Conservation (phyloP, 2,113 vertebrate genomes). For the Apaloderma vittatum region DNA sequence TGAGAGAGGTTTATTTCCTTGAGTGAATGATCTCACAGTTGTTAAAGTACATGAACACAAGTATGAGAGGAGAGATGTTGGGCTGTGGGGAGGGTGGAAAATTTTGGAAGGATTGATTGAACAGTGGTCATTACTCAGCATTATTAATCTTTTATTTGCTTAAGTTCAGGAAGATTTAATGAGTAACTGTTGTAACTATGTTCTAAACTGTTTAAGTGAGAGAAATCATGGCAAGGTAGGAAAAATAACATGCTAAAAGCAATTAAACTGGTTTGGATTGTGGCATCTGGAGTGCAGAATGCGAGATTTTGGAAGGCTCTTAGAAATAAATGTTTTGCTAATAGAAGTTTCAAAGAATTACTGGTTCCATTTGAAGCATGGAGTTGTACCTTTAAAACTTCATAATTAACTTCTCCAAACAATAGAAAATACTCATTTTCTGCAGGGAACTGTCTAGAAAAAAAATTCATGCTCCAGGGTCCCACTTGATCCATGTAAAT, state of each 20-base stretch:
- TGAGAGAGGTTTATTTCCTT: background rate
- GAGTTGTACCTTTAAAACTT: constrained; percentile 34
- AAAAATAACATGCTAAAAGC: constrained; percentile 40
- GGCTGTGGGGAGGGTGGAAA: background rate
- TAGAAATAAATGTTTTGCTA: constrained; percentile 51
- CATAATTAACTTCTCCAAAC: background rate
- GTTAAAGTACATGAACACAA: background rate
- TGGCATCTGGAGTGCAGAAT: constrained; percentile 24
- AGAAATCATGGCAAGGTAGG: background rate
- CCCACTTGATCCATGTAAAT: background rate
- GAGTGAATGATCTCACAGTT: background rate
- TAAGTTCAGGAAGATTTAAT: constrained; percentile 3
- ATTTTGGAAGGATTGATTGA: background rate
- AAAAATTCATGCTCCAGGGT: background rate
- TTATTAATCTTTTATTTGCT: constrained; percentile 20
- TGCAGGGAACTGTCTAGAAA: background rate
- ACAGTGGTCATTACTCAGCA: background rate
- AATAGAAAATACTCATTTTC: background rate
- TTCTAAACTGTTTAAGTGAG: constrained; percentile 31
- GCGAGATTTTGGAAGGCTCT: constrained; percentile 7
- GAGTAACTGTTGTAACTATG: background rate
- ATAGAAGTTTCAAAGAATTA: constrained; percentile 23
- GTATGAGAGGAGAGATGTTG: background rate
- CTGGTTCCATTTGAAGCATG: background rate
- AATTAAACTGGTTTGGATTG: constrained; percentile 45